Conservation (phyloP, 2,888 invertebrate genomes). For the Neoascia interrupta region DNA sequence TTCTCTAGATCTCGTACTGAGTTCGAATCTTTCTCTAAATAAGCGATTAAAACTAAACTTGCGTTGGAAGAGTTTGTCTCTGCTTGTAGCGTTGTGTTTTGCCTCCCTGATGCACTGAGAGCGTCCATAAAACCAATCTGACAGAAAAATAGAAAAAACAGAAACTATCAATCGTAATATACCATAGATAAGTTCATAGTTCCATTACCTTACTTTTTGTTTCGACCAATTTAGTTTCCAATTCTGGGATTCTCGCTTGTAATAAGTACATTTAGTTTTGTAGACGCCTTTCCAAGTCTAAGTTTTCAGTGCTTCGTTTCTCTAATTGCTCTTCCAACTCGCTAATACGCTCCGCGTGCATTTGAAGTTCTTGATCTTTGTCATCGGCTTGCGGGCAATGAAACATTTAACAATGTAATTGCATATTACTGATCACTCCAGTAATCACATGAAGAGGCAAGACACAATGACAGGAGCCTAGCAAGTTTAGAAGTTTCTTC, state of each 20-base stretch:
- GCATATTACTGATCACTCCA: no score
- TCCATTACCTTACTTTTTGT: conserved; percentile 82
- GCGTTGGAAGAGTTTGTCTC: conserved; percentile 69
- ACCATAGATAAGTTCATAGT: neutral
- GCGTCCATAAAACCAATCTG: conserved; percentile 85
- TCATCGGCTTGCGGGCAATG: conserved; percentile 84
- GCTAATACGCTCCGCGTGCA: conserved; percentile 84
- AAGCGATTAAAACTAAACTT: conserved; percentile 78
- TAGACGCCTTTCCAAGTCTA: conserved; percentile 80
- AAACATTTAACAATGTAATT: no score
- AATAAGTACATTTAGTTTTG: conserved; percentile 78
- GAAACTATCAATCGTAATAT: neutral
- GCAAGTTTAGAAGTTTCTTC: no score
- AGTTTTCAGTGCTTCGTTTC: conserved; percentile 80
- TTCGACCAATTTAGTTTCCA: conserved; percentile 81
- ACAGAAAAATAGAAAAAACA: no score
- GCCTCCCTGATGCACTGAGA: conserved; percentile 80
- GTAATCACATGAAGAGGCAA: no score
- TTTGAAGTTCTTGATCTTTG: conserved; percentile 86
- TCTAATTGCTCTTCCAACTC: conserved; percentile 85
- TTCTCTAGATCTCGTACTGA: conserved; percentile 85
- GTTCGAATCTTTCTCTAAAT: conserved; percentile 85
- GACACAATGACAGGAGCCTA: no score
- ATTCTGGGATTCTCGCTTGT: conserved; percentile 79
- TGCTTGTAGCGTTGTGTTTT: conserved; percentile 75